phyloP scores from a whole-genome alignment of 1,140 invertebrate species.

The Aphis gossypii region DNA sequence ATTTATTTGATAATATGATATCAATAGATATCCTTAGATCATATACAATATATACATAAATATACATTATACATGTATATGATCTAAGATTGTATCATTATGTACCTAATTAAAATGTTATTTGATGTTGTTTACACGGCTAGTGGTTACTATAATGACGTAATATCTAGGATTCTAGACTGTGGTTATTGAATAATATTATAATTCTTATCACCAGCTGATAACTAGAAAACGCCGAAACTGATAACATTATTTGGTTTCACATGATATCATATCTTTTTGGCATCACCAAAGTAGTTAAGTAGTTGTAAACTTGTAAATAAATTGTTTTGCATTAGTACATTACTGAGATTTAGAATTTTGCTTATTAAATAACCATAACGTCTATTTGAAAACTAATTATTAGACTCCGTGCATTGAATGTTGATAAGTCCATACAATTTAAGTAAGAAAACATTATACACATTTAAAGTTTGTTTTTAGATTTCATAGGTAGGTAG shows the following conservation, averaged over 20 bases:
- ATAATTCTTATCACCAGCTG: not conserved
- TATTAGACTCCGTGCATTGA: not conserved
- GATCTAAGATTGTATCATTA: too few species aligned
- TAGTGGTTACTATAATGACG: too few species aligned
- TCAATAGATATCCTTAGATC: too few species aligned
- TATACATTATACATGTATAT: too few species aligned
- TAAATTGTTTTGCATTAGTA: not conserved
- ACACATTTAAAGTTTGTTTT: not conserved
- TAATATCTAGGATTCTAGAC: too few species aligned
- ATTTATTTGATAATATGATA: too few species aligned
- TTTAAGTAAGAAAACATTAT: not conserved
- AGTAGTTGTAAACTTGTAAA: not conserved
- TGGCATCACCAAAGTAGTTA: not conserved
- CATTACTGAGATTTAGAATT: not conserved
- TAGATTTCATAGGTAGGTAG: not conserved
- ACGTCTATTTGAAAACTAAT: not conserved
- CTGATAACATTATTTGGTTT: constrained; percentile 18
- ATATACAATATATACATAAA: too few species aligned
- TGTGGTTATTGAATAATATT: too few species aligned
- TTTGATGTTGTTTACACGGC: too few species aligned
- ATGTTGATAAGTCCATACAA: not conserved
- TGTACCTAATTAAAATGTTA: too few species aligned
- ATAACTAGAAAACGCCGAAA: constrained; percentile 7
- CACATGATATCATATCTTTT: not conserved
- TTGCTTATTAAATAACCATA: not conserved